These are phyloP conservation scores for Mastigias papua DNA, from an alignment of 30 jellyfish, hydroid and myxozoan species.

Conservation along the genomic window DNA sequence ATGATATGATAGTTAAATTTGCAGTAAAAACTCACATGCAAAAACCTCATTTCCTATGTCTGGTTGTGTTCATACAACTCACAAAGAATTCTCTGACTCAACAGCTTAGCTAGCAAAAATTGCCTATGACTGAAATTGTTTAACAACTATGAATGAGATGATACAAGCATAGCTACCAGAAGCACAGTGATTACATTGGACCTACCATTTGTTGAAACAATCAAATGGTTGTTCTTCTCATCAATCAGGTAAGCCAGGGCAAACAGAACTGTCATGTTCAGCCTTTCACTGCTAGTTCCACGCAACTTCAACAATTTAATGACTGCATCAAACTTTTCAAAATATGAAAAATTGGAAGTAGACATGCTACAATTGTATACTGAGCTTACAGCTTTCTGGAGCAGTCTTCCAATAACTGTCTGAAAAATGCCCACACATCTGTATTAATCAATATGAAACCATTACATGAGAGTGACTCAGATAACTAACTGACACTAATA, in stretches of 20 bases:
- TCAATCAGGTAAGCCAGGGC: conserved; percentile 72
- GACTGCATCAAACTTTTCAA: conserved; percentile 40
- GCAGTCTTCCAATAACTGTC: conserved; percentile 50
- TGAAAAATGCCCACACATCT: too few relatives aligned
- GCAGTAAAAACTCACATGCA: too few relatives aligned
- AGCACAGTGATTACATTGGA: background rate
- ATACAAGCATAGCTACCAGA: background rate
- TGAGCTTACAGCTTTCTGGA: background rate
- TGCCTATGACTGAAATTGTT: too few relatives aligned
- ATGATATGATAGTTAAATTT: too few relatives aligned
- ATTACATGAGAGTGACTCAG: too few relatives aligned
- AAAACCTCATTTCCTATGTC: background rate
- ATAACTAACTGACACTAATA: too few relatives aligned
- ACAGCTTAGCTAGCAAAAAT: background rate
- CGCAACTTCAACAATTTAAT: conserved; percentile 19
- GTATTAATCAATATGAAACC: too few relatives aligned
- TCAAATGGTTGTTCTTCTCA: conserved; percentile 75
- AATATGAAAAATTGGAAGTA: conserved; percentile 19
- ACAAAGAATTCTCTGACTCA: too few relatives aligned
- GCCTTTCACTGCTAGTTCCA: conserved; percentile 41
- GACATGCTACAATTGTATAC: conserved; percentile 60
- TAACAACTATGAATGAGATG: background rate
- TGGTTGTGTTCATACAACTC: background rate
- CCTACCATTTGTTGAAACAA: conserved; percentile 73
- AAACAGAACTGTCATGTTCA: conserved; percentile 54